Base-by-base conservation (phyloP, 1,140 invertebrate species). In the Megalopta genalis region DNA sequence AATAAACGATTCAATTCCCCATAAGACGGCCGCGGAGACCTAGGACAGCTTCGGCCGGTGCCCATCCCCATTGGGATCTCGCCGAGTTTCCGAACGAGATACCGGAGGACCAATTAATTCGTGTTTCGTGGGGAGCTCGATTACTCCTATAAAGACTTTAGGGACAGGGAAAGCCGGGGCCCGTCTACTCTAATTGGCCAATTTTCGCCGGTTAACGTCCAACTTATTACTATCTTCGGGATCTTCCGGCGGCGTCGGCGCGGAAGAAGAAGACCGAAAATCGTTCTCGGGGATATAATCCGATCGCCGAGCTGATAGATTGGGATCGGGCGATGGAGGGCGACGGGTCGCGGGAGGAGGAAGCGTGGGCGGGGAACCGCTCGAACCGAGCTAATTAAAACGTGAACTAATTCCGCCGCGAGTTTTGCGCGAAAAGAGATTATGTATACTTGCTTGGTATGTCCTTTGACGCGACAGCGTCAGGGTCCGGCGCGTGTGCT, bases 171-270 rank as follows among this genome's bases (percentile, higher is more conserved):
- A 90, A 90, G 86, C 84, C 78, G 85, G 81, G 70, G 75, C 32
- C 72, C 77, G 79, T 81, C 86, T 85, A 80, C 77, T 77, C 86
- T 91, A 90, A 91, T 91, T 89, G 90, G 89, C 81, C 88, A 90
- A 91, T 91, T 91, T 90, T 90, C 89, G 79, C 77, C 87, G 88
- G 85, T 90, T 90, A 90, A 90, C 88, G 89, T 90, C 88, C 88
- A 91, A 91, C 90, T 90, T 90, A 89, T 90, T 90, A 87, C 83
- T 84, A 86, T 81, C 85, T 82, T 81, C 82, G 75, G 70, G 80
- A 84, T 87, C 83, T 87, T 23, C 71, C 54, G 68, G 64, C 69
- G 72, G 82, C 67, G 81, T 77, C 70, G 74, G 63, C n/a, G 68
- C 65, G 63, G 69, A 85, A 82, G 73, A 64, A 80, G 73, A 64